phyloP scores from a whole-genome alignment of 2,797 vertebrate species.

The Pterois miles region DNA sequence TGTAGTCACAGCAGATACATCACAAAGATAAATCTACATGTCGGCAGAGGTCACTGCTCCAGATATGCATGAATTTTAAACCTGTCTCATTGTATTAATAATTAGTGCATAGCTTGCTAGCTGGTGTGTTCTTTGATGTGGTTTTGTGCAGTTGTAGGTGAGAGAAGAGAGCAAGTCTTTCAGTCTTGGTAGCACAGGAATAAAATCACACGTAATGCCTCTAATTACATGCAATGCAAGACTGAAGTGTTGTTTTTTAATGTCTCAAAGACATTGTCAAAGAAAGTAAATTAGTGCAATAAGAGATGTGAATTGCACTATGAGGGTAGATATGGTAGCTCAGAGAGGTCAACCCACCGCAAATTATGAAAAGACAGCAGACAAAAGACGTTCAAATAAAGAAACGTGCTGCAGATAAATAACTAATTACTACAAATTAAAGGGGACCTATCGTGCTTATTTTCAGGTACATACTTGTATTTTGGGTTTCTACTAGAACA shows the following conservation, averaged over 20 bases:
- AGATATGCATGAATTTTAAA: conserved; percentile 67
- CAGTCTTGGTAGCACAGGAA: background rate
- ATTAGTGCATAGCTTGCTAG: conserved; percentile 45
- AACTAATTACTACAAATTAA: no score
- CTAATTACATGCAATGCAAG: background rate
- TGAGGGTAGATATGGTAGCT: background rate
- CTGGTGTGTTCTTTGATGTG: conserved; percentile 39
- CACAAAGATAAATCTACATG: conserved; percentile 70
- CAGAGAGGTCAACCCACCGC: background rate
- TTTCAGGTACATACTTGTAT: no score
- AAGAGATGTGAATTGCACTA: background rate
- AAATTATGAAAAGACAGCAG: background rate
- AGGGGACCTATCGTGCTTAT: no score
- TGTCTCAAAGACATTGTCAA: background rate
- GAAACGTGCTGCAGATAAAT: background rate
- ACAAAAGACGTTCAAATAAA: background rate
- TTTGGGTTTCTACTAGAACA: no score
- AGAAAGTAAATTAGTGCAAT: background rate
- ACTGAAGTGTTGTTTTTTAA: conserved; percentile 4
- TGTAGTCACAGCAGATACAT: conserved; percentile 65
- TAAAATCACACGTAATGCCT: background rate
- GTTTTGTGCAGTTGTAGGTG: conserved; percentile 20
- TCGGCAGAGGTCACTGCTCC: conserved; percentile 68
- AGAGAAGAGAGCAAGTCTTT: conserved; percentile 34
- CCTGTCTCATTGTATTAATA: conserved; percentile 58